Percentiles rank a stretch among this genome's conserved stretches.
These are phyloP conservation scores for Acyrthosiphon pisum DNA, from an alignment of 1,140 invertebrate genomes.

Conservation along the genomic window DNA sequence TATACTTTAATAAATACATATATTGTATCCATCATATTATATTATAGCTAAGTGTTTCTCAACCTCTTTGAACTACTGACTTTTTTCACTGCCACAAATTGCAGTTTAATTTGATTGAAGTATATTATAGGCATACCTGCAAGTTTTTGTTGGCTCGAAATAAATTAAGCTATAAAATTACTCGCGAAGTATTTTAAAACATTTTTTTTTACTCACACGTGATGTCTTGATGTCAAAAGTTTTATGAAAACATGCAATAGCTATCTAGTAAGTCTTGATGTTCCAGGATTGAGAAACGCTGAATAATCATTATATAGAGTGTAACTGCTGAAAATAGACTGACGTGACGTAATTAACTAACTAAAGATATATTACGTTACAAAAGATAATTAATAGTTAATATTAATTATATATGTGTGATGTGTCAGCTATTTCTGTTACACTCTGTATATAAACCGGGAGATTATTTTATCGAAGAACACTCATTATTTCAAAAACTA, in stretches of 20 bases:
- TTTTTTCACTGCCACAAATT: not conserved
- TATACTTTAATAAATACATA: not conserved
- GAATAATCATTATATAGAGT: not conserved
- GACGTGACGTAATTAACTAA: too few species aligned
- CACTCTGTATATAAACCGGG: not conserved
- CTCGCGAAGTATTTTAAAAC: too few species aligned
- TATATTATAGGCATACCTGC: too few species aligned
- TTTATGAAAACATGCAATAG: not conserved
- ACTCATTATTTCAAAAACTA: not conserved
- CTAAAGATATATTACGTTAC: too few species aligned
- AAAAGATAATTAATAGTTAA: too few species aligned
- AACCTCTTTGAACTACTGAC: not conserved
- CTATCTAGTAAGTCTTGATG: not conserved
- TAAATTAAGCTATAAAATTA: too few species aligned
- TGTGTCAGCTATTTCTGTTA: not conserved
- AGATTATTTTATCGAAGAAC: not conserved
- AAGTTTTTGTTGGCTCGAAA: too few species aligned
- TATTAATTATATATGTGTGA: not conserved
- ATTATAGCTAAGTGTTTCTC: not conserved
- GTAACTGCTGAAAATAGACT: not conserved
- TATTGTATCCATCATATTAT: not conserved
- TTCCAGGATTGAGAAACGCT: not conserved
- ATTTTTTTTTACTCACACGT: too few species aligned
- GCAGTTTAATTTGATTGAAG: too few species aligned
- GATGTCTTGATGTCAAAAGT: too few species aligned